Base-by-base conservation (phyloP, 1,140 invertebrate genomes). In the Geopemphigus sp. region DNA sequence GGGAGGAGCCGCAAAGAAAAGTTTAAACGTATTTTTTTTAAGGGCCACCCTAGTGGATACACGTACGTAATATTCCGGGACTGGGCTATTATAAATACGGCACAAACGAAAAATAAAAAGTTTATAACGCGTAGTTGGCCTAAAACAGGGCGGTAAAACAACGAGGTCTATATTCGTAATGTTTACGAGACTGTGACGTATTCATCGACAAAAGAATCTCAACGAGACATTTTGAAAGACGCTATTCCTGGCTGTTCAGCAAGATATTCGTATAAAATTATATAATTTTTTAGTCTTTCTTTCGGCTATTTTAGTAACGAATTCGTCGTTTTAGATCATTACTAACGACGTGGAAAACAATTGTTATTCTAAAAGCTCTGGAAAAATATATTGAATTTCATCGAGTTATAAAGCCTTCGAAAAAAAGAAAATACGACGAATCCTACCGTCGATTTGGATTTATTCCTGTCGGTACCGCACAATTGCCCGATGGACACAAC, bases 361-460 rank as follows among this genome's bases (percentile, higher is more conserved):
- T 19, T 32, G 14, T 32, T 11, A 29, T 63, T 19, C 11, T 63
- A 19, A 63, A 19, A 63, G 10, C 32, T 63, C 61, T 15, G 61
- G 32, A 63, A 32, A 61, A 63, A 17, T 63, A 63, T 10, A 63
- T 29, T 32, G 61, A 63, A 63, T 8, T 63, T 63, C 24, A 19
- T 63, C n/a, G 61, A 63, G 61, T 10, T 63, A 32, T 45, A 63
- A 63, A 63, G n/a, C 6, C 61, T 63, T 63, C 29, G 17, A 76
- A 76, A 61, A 76, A 76, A 22, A 76, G 73, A 57, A 32, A 47
- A 57, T 76, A 76, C 19, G 73, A 76, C 32, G 54, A 76, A 32
- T 19, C 24, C 53, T 76, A 59, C 12, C 45, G 57, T 29, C 29
- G n/a, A 47, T 56, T 76, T 45, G 73, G 56, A 54, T 76, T 76